Conservation (phyloP, 2,113 vertebrate species). For the Chamaetylas fuelleborni region DNA sequence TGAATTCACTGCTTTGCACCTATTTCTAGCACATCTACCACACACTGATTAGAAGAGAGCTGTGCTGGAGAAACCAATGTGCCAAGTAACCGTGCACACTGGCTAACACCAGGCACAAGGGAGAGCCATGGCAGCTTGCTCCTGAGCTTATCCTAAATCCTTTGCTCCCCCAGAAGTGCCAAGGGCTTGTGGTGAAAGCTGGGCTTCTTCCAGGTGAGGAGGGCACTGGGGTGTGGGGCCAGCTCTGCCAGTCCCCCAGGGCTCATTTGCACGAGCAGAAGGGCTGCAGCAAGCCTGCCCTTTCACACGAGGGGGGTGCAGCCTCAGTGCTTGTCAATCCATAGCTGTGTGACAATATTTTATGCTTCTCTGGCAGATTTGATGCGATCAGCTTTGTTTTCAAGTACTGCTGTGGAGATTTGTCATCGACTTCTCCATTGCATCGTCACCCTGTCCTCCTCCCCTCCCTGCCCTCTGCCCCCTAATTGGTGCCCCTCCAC, state of each 20-base stretch:
- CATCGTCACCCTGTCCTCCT: neutral
- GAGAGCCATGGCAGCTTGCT: neutral
- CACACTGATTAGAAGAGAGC: neutral
- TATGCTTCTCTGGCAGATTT: neutral
- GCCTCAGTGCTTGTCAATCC: neutral
- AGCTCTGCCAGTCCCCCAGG: neutral
- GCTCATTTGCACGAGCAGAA: rapidly evolving
- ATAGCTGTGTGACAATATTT: neutral
- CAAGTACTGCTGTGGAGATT: neutral
- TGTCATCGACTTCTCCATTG: neutral
- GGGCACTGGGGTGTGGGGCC: rapidly evolving
- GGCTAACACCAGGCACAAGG: neutral
- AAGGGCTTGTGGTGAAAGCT: neutral
- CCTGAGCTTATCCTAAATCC: neutral
- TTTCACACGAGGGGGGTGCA: neutral
- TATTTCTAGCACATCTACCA: neutral
- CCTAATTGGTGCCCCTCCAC: neutral
- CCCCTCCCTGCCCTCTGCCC: neutral
- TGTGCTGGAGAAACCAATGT: neutral
- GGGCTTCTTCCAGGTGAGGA: neutral
- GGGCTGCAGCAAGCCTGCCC: neutral
- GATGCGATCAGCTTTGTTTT: neutral
- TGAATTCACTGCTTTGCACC: neutral
- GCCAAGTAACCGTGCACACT: rapidly evolving
- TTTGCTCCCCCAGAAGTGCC: neutral